A percentile compares a stretch with the other conserved stretches of the same genome.
phyloP scores from a whole-genome alignment of 2,888 invertebrate genomes.

The Plebejus argus region DNA sequence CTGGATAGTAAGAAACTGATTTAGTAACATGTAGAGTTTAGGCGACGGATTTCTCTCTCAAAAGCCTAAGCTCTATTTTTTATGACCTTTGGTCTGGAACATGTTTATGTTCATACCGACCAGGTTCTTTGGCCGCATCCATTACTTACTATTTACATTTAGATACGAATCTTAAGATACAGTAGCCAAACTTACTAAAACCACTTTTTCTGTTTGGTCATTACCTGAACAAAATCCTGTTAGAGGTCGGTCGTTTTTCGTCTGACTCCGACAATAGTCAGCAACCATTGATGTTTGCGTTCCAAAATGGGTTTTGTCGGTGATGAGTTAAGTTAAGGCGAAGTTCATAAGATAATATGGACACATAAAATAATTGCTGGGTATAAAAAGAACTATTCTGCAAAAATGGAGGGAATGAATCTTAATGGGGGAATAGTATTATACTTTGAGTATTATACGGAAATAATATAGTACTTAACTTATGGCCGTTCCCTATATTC shows the following conservation, averaged over 20 bases:
- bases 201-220: conserved; percentile 15
- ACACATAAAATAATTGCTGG: not conserved
- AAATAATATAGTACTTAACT: no score
- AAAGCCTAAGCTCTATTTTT: no score
- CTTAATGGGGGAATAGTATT: not conserved
- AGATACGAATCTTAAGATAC: not conserved
- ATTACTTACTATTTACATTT: not conserved
- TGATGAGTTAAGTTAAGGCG: conserved; percentile 51
- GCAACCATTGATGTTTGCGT: conserved; percentile 62
- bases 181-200: conserved; percentile 5
- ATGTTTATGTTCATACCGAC: no score
- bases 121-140: not conserved
- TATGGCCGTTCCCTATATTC: no score
- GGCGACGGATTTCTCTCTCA: no score
- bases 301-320: conserved; percentile 58
- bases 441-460: no score
- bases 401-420: not conserved
- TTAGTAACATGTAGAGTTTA: no score
- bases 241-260: conserved; percentile 52
- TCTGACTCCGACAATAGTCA: conserved; percentile 59
- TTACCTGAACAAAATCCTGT: conserved; percentile 57
- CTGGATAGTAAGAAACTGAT: no score
- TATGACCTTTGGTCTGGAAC: no score
- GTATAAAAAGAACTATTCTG: not conserved
- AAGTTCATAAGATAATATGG: conserved; percentile 22